Conservation (phyloP, 2,888 invertebrate species). For the Eupithecia tripunctaria region DNA sequence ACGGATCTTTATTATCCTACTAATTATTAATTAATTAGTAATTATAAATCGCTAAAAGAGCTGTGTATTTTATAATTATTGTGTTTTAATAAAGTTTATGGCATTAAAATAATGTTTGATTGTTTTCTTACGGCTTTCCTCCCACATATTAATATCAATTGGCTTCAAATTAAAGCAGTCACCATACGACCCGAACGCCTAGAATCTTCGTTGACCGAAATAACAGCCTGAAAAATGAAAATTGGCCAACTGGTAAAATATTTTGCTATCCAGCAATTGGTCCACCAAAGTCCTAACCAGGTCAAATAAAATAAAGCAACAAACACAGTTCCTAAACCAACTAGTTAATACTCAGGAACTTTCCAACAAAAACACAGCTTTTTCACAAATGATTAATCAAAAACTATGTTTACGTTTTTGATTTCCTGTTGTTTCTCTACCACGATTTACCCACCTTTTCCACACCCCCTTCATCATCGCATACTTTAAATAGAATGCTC, state of each 20-base stretch:
- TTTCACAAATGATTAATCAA: slow-evolving; percentile 75
- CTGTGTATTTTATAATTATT: too few relatives aligned
- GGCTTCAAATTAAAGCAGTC: neutral
- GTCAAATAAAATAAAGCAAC: slow-evolving; percentile 8
- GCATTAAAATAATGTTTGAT: too few relatives aligned
- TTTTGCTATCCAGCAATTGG: neutral
- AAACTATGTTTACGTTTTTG: slow-evolving; percentile 67
- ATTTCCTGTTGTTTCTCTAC: slow-evolving; percentile 53
- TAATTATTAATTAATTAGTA: too few relatives aligned
- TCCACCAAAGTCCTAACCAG: neutral
- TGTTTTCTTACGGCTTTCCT: too few relatives aligned
- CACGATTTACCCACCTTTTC: slow-evolving; percentile 16
- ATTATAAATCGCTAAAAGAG: too few relatives aligned
- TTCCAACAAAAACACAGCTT: slow-evolving; percentile 42
- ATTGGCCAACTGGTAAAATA: neutral
- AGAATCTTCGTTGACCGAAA: neutral
- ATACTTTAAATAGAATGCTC: slow-evolving; percentile 21
- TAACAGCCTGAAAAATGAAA: too few relatives aligned
- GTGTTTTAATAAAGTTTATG: too few relatives aligned
- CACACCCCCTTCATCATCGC: neutral
- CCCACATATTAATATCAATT: too few relatives aligned
- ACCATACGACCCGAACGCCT: neutral
- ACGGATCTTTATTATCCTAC: too few relatives aligned
- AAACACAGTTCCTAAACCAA: slow-evolving; percentile 17
- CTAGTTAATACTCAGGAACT: slow-evolving; percentile 17